These are phyloP conservation scores for Gymnarchus niloticus DNA, from an alignment of 2,113 vertebrate genomes.

Conservation along the genomic window DNA sequence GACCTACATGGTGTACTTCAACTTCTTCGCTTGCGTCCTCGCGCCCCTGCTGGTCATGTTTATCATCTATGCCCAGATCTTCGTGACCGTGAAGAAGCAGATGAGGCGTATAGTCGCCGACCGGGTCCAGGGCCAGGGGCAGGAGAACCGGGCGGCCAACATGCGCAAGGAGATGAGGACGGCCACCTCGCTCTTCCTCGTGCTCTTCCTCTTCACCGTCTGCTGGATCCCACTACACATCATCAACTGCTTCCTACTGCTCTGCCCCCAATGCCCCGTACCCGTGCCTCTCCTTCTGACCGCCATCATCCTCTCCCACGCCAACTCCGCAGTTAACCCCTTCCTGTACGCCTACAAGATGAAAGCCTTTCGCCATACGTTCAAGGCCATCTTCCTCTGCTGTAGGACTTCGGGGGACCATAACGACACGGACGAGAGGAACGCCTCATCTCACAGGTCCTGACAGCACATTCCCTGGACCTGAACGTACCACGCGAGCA, in stretches of 20 bases:
- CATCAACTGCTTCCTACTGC: conserved; percentile 66
- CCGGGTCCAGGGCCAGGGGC: conserved; percentile 23
- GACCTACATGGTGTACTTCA: conserved; percentile 63
- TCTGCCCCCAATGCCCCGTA: conserved; percentile 52
- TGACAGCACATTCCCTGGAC: background rate
- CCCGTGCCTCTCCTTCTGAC: conserved; percentile 57
- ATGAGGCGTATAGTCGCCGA: conserved; percentile 41
- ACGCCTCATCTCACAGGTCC: background rate
- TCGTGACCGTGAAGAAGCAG: conserved; percentile 47
- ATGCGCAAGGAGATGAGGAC: conserved; percentile 55
- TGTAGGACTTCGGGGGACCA: conserved; percentile 29
- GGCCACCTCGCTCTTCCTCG: conserved; percentile 58
- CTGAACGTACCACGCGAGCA: background rate
- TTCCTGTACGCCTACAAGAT: conserved; percentile 69
- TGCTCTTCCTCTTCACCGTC: conserved; percentile 60
- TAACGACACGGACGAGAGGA: conserved; percentile 17
- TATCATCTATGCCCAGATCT: conserved; percentile 54
- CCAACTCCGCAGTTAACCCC: conserved; percentile 65
- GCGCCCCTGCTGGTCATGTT: conserved; percentile 55
- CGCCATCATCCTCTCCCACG: conserved; percentile 65
- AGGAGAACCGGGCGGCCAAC: conserved; percentile 23
- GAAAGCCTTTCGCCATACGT: conserved; percentile 62
- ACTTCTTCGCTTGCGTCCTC: conserved; percentile 51
- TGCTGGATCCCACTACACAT: conserved; percentile 71
- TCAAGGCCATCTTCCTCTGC: conserved; percentile 60